These are phyloP conservation scores for Zele albiditarsus DNA, from an alignment of 2,888 invertebrate genomes.

Conservation along the genomic window DNA sequence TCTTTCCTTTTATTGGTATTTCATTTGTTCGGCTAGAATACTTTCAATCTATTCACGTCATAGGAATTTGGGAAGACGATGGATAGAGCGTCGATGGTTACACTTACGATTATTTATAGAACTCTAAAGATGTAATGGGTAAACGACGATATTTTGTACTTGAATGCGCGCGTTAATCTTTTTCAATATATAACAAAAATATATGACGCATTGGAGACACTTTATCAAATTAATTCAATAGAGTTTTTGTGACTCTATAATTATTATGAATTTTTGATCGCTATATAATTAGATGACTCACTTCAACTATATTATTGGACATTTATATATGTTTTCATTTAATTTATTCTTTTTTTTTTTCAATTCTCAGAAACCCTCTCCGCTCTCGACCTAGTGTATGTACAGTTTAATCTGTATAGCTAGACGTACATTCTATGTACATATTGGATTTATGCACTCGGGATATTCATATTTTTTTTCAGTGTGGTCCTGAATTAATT, in stretches of 20 bases:
- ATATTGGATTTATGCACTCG: slow-evolving; percentile 42
- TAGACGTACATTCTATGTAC: slow-evolving; percentile 37
- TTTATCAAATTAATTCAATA: slow-evolving; percentile 12
- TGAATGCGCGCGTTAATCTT: slow-evolving; percentile 39
- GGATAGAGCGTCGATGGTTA: slow-evolving; percentile 32
- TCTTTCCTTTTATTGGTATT: neutral
- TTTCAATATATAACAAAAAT: slow-evolving; percentile 49
- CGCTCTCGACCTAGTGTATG: slow-evolving; percentile 49
- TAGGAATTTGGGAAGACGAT: slow-evolving; percentile 47
- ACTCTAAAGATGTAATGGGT: slow-evolving; percentile 32
- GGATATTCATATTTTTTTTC: slow-evolving; percentile 21
- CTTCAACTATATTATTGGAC: neutral
- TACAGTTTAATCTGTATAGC: neutral
- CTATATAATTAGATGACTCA: neutral
- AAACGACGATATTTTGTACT: slow-evolving; percentile 49
- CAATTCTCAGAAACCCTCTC: slow-evolving; percentile 37
- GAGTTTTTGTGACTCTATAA: neutral
- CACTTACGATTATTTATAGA: slow-evolving; percentile 17
- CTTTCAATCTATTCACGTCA: slow-evolving; percentile 44
- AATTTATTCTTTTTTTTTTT: slow-evolving; percentile 25
- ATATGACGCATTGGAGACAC: slow-evolving; percentile 44
- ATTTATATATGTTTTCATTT: neutral
- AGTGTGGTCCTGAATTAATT: slow-evolving; percentile 29
- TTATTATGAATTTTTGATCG: slow-evolving; percentile 16
- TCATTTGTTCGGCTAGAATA: neutral